Percentiles rank a stretch among this genome's conserved stretches.
These are phyloP conservation scores for Aphelenchoides fujianensis DNA, from an alignment of 1,140 invertebrate genomes.

Conservation along the genomic window DNA sequence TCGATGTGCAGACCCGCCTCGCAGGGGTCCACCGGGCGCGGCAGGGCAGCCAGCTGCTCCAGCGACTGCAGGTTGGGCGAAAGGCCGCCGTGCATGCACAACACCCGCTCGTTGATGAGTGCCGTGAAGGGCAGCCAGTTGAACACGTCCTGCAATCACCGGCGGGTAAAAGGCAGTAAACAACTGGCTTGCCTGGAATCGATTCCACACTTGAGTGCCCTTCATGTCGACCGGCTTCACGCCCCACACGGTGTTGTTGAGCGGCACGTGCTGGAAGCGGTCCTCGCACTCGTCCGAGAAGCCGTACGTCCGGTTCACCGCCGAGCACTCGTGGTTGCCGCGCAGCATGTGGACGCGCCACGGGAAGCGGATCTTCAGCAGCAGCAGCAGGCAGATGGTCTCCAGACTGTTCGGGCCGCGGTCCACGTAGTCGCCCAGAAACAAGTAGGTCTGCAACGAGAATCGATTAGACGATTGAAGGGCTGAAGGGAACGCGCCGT, in stretches of 20 bases:
- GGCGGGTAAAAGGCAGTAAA: conserved; percentile 24
- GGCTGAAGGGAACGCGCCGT: not conserved
- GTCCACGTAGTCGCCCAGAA: conserved; percentile 68
- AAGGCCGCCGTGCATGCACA: conserved; percentile 70
- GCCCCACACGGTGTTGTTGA: too few species aligned
- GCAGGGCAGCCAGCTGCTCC: conserved; percentile 40
- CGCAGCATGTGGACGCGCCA: conserved; percentile 70
- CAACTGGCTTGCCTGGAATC: not conserved
- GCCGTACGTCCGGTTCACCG: conserved; percentile 21
- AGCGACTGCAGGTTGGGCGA: conserved; percentile 72
- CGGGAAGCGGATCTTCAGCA: conserved; percentile 67
- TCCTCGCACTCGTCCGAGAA: conserved; percentile 34
- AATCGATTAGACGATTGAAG: not conserved
- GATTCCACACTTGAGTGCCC: conserved; percentile 18
- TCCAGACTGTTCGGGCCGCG: conserved; percentile 67
- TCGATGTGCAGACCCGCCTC: conserved; percentile 22
- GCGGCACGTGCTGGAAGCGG: conserved; percentile 64
- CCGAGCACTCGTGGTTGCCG: conserved; percentile 58
- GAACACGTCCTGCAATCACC: conserved; percentile 27
- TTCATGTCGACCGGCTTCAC: conserved; percentile 18
- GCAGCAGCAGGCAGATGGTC: conserved; percentile 60
- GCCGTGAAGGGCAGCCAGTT: conserved; percentile 33
- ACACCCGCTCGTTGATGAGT: conserved; percentile 29
- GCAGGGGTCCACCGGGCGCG: conserved; percentile 16
- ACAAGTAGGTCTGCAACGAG: conserved; percentile 33